Conservation (phyloP, 2,888 invertebrate genomes). For the Apodemia zela region DNA sequence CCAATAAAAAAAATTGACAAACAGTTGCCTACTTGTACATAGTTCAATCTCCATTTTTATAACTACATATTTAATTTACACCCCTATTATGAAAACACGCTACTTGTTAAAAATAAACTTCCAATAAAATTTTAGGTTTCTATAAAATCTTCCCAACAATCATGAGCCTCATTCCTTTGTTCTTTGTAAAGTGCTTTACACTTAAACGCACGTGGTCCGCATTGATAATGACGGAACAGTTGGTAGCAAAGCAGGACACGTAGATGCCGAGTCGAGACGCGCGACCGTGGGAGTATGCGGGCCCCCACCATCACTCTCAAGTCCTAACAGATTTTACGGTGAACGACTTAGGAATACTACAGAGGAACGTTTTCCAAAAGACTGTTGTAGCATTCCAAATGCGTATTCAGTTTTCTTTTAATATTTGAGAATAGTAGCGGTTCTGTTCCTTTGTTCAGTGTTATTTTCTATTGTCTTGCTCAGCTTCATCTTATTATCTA, state of each 20-base stretch:
- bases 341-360: background rate
- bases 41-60: background rate
- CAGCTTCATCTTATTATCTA: too few relatives aligned
- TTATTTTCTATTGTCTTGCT: too few relatives aligned
- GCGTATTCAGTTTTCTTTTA: too few relatives aligned
- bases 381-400: background rate
- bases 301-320: constrained; percentile 39
- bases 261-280: constrained; percentile 36
- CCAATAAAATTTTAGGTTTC: background rate
- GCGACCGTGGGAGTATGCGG: constrained; percentile 71
- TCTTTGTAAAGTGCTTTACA: constrained; percentile 22
- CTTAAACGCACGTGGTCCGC: constrained; percentile 60
- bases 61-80: background rate
- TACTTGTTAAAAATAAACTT: constrained; percentile 2
- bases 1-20: too few relatives aligned
- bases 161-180: constrained; percentile 9
- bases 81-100: background rate
- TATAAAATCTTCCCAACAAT: constrained; percentile 8
- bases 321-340: constrained; percentile 28
- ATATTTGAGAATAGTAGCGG: too few relatives aligned
- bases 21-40: too few relatives aligned
- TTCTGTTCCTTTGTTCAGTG: background rate
- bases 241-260: constrained; percentile 26
- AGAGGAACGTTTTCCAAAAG: background rate
- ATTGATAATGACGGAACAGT: constrained; percentile 49